Base-by-base conservation (phyloP, 2,113 vertebrate species). In the Stictonetta naevosa region DNA sequence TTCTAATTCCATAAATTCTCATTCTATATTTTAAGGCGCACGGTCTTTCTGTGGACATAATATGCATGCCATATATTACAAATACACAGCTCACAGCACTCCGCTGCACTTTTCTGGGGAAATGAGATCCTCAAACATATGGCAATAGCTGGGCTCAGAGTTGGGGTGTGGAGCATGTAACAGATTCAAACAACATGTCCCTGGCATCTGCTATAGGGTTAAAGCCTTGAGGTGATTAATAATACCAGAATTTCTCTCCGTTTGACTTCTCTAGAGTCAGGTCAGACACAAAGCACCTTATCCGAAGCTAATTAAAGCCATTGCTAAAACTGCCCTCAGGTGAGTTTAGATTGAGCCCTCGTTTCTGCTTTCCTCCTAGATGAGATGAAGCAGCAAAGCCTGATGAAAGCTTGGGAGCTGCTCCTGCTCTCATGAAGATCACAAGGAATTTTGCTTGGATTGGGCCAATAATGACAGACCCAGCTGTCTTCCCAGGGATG, bases 401-500 rank as follows among this genome's bases (percentile, higher is more conserved):
- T 66, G 36, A 48, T 87, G 59, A 79, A 74, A 59, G 40, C 67
- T 91, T 68, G 66, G 77, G 92, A 84, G 59, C n/a, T 92, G 20
- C 8, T 75, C 10, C 52, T 84, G 25, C 64, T 93, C 66, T 83
- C 6, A 2, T 79, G 55, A n/a, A 87, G 62, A 46, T 92, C 84
- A 69, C 1, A 17, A 62, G 50, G n/a, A 85, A 83, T 90, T 83
- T 73, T 91, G 31, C 74, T 84, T 89, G 38, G 21, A n/a, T 38
- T 34, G 50, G n/a, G n/a, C 28, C 55, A 77, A 11, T 66, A 62
- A 91, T 76, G 71, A 60, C 48, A 42, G 60, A 33, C 40, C 64
- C 46, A 88, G 56, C 69, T 96, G 66, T 87, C 69, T 93, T 95
- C 74, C 33, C 66, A 85, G 28, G 33, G 29, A 76, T 62, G 77